Evolutionary conservation across 2,888 invertebrate species (phyloP).

Genomic region (Napeogenes inachia): DNA sequence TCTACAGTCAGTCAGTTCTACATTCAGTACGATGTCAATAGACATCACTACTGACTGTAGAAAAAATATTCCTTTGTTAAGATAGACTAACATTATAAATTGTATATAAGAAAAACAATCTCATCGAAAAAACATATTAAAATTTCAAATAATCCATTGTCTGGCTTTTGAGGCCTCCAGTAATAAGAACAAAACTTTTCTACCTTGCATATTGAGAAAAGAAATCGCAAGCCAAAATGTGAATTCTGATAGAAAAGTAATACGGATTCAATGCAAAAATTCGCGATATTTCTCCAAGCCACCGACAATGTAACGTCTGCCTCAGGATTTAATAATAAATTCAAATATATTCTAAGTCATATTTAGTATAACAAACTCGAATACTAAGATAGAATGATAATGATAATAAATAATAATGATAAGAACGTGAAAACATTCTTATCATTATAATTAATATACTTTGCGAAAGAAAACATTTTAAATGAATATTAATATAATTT

Average conservation of each 20-base stretch:
- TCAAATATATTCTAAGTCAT: background rate
- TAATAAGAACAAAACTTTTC: conserved; percentile 8
- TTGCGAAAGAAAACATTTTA: too few relatives aligned
- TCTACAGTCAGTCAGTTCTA: too few relatives aligned
- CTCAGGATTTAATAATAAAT: conserved; percentile 30
- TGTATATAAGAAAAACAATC: background rate
- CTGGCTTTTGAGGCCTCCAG: conserved; percentile 4
- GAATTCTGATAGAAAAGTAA: conserved; percentile 52
- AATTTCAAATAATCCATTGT: conserved; percentile 4
- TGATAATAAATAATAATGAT: too few relatives aligned
- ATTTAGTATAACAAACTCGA: background rate
- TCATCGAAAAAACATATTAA: background rate
- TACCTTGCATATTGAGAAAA: conserved; percentile 34
- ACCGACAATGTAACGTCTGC: conserved; percentile 28
- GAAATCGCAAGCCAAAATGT: conserved; percentile 41
- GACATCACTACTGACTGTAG: too few relatives aligned
- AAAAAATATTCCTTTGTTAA: too few relatives aligned
- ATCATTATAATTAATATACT: too few relatives aligned
- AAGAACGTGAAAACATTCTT: too few relatives aligned
- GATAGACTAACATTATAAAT: too few relatives aligned
- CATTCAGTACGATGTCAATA: too few relatives aligned
- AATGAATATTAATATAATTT: too few relatives aligned
- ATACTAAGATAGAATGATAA: too few relatives aligned
- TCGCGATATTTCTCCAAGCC: conserved; percentile 35
- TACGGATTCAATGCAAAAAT: conserved; percentile 42